Percentiles rank a stretch among this genome's conserved stretches.
These are phyloP conservation scores for Sparidentex hasta DNA, from an alignment of 2,797 vertebrate genomes.

Conservation along the genomic window DNA sequence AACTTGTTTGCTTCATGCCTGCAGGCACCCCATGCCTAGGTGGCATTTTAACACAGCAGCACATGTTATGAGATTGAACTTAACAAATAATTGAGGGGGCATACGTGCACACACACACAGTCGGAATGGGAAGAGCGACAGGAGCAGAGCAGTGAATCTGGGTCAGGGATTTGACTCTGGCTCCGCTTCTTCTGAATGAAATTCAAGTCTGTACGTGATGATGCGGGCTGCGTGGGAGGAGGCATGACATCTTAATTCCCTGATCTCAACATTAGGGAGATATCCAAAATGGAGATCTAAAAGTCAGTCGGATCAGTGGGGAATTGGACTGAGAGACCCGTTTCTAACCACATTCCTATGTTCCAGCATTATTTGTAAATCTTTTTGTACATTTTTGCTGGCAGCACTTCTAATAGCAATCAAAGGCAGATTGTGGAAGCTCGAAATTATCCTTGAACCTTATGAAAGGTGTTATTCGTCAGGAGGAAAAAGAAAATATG, in stretches of 20 bases:
- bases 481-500: background rate
- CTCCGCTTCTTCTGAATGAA: slow-evolving; percentile 37
- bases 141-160: slow-evolving; percentile 53
- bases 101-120: slow-evolving; percentile 19
- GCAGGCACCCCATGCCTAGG: slow-evolving; percentile 26
- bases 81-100: slow-evolving; percentile 62
- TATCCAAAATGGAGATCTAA: slow-evolving; percentile 39
- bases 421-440: slow-evolving; percentile 37
- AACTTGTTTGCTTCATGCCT: slow-evolving; percentile 50
- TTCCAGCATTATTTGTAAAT: slow-evolving; percentile 9
- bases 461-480: slow-evolving; percentile 21
- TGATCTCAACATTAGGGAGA: slow-evolving; percentile 55
- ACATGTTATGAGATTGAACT: slow-evolving; percentile 40
- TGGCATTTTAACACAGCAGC: slow-evolving; percentile 53
- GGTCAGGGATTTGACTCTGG: slow-evolving; percentile 64
- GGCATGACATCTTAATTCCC: slow-evolving; percentile 56
- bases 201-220: slow-evolving; percentile 34
- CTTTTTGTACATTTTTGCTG: slow-evolving; percentile 16
- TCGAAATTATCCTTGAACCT: slow-evolving; percentile 25
- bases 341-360: background rate
- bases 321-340: slow-evolving; percentile 18
- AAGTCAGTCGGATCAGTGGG: slow-evolving; percentile 27
- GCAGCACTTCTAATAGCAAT: slow-evolving; percentile 35
- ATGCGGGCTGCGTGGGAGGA: slow-evolving; percentile 47
- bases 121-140: background rate